Conservation (phyloP, 2,888 invertebrate genomes). For the Hyposoter dolosus region DNA sequence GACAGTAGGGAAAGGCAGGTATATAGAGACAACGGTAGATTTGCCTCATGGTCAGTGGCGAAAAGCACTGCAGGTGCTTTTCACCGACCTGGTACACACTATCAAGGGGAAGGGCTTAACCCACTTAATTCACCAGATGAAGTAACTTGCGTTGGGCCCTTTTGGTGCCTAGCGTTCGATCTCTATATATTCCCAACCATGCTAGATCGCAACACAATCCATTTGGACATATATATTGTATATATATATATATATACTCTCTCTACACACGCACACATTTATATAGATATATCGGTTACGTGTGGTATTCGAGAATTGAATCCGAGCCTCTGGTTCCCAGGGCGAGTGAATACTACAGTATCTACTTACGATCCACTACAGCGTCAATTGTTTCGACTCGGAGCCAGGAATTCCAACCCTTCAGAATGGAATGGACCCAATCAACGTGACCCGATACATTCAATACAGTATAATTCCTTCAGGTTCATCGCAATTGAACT, state of each 20-base stretch:
- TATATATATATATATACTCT: background rate
- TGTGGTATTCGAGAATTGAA: conserved; percentile 57
- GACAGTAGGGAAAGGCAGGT: conserved; percentile 11
- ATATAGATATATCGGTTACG: conserved; percentile 26
- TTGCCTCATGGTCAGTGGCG: conserved; percentile 29
- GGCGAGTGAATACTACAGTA: conserved; percentile 32
- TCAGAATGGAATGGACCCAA: conserved; percentile 29
- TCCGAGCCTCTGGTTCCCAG: conserved; percentile 36
- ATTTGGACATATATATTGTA: background rate
- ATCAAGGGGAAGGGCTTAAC: background rate
- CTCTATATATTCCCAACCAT: background rate
- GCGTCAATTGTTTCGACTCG: conserved; percentile 43
- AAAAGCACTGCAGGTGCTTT: conserved; percentile 22
- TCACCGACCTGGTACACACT: background rate
- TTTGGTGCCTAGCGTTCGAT: background rate
- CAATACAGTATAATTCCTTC: conserved; percentile 1
- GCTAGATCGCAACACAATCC: background rate
- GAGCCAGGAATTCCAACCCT: conserved; percentile 40
- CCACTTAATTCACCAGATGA: background rate
- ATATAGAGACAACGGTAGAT: conserved; percentile 13
- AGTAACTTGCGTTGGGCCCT: conserved; percentile 9
- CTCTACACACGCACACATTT: background rate
- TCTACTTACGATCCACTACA: conserved; percentile 42
- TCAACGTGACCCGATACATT: conserved; percentile 25
- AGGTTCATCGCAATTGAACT: background rate